Conservation (phyloP, 2,888 invertebrate genomes). For the Penaeus monodon region DNA sequence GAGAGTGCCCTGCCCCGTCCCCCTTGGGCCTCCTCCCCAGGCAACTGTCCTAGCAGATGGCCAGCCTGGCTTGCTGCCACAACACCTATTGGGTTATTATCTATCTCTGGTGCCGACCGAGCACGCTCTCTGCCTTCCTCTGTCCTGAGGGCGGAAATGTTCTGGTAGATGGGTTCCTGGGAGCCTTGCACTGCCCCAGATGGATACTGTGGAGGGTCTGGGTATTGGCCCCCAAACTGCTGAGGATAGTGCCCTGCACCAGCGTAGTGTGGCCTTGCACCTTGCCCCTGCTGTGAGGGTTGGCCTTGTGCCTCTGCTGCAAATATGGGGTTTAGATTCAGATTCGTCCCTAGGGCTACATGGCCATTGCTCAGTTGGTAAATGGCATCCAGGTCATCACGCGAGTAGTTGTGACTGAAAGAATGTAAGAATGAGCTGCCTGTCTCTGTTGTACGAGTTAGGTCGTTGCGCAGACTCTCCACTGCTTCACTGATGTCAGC, state of each 20-base stretch:
- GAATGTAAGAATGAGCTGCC: conserved; percentile 27
- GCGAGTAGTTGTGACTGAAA: conserved; percentile 49
- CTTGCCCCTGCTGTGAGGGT: conserved; percentile 38
- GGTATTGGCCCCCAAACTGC: conserved; percentile 36
- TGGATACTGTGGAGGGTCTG: background rate
- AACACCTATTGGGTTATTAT: conserved; percentile 36
- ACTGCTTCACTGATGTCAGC: conserved; percentile 63
- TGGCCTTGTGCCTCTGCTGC: conserved; percentile 25
- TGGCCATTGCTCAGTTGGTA: conserved; percentile 62
- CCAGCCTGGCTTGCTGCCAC: conserved; percentile 17
- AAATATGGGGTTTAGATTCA: conserved; percentile 40
- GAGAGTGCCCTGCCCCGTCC: conserved; percentile 44
- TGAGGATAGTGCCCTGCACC: conserved; percentile 19
- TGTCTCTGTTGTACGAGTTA: conserved; percentile 49
- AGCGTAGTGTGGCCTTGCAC: conserved; percentile 27
- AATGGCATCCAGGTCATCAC: conserved; percentile 60
- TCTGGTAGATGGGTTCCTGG: conserved; percentile 84
- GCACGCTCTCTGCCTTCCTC: conserved; percentile 57
- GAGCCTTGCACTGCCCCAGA: conserved; percentile 22
- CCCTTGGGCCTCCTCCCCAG: conserved; percentile 40
- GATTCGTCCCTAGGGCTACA: conserved; percentile 43
- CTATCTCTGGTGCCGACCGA: conserved; percentile 59
- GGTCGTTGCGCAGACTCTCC: conserved; percentile 60
- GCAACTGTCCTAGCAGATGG: conserved; percentile 31
- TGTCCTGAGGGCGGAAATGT: conserved; percentile 74